A percentile compares a stretch with the other conserved stretches of the same genome.
phyloP scores from a whole-genome alignment of 2,113 vertebrate genomes.

The Maccullochella peelii region DNA sequence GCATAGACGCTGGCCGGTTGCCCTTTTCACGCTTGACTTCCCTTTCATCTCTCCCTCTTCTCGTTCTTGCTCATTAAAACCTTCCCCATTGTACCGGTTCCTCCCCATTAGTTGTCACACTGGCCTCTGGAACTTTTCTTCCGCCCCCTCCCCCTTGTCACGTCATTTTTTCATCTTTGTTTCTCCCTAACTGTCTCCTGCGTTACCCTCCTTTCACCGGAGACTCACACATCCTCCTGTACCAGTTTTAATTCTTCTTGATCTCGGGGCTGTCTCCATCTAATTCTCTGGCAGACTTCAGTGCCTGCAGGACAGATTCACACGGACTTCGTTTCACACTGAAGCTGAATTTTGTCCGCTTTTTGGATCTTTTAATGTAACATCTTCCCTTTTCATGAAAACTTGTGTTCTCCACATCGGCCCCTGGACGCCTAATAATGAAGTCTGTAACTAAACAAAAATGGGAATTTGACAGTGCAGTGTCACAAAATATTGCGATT shows the following conservation, averaged over 20 bases:
- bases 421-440: slow-evolving; percentile 13
- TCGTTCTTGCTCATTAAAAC: slow-evolving; percentile 71
- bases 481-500: neutral
- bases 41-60: slow-evolving; percentile 41
- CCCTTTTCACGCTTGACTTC: slow-evolving; percentile 39
- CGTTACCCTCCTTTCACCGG: slow-evolving; percentile 42
- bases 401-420: slow-evolving; percentile 22
- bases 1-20: slow-evolving; percentile 17
- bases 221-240: slow-evolving; percentile 56
- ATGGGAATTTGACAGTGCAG: slow-evolving; percentile 12
- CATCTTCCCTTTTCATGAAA: slow-evolving; percentile 24
- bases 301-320: slow-evolving; percentile 67
- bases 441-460: slow-evolving; percentile 18
- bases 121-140: slow-evolving; percentile 61
- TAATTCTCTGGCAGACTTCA: slow-evolving; percentile 51
- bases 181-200: slow-evolving; percentile 45
- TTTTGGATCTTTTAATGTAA: slow-evolving; percentile 64
- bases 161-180: slow-evolving; percentile 54
- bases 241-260: slow-evolving; percentile 76
- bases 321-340: slow-evolving; percentile 37
- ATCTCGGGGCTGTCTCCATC: slow-evolving; percentile 65
- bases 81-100: slow-evolving; percentile 39
- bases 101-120: slow-evolving; percentile 57
- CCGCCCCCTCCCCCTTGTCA: slow-evolving; percentile 38
- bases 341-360: slow-evolving; percentile 52